phyloP scores from a whole-genome alignment of 2,888 invertebrate genomes.

The Cosmia trapezina region DNA sequence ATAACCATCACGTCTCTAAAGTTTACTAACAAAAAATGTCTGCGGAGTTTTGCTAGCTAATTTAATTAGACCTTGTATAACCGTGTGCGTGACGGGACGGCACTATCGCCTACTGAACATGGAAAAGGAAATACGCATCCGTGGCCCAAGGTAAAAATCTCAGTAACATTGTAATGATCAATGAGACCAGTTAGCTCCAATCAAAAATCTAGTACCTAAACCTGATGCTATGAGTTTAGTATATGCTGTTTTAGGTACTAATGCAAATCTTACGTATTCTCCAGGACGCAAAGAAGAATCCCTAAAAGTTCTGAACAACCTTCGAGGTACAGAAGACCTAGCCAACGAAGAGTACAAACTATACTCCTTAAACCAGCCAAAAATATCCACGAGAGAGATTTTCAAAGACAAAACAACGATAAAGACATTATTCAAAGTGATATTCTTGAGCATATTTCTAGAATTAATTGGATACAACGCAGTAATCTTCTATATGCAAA shows the following conservation, averaged over 20 bases:
- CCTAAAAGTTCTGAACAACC: conserved; percentile 5
- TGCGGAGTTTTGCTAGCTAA: too few relatives aligned
- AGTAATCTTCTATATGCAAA: conserved; percentile 30
- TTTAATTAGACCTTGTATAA: too few relatives aligned
- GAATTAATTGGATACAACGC: conserved; percentile 31
- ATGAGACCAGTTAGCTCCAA: background rate
- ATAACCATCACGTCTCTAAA: too few relatives aligned
- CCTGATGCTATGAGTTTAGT: background rate
- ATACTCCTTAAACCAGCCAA: conserved; percentile 19
- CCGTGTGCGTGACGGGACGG: too few relatives aligned
- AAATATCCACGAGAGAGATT: conserved; percentile 6
- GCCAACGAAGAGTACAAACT: conserved; percentile 34
- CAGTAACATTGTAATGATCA: background rate
- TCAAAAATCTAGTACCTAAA: background rate
- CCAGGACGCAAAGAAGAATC: conserved; percentile 26
- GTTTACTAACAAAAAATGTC: too few relatives aligned
- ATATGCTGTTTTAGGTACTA: background rate
- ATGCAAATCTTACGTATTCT: background rate
- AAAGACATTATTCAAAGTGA: conserved; percentile 27
- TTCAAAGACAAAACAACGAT: conserved; percentile 25
- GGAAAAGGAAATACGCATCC: too few relatives aligned
- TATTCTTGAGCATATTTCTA: conserved; percentile 16
- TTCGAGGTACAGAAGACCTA: conserved; percentile 28
- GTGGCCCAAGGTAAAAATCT: background rate
- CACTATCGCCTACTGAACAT: too few relatives aligned